Conservation (phyloP, 2,888 invertebrate genomes). For the Tetrapedia diversipes region DNA sequence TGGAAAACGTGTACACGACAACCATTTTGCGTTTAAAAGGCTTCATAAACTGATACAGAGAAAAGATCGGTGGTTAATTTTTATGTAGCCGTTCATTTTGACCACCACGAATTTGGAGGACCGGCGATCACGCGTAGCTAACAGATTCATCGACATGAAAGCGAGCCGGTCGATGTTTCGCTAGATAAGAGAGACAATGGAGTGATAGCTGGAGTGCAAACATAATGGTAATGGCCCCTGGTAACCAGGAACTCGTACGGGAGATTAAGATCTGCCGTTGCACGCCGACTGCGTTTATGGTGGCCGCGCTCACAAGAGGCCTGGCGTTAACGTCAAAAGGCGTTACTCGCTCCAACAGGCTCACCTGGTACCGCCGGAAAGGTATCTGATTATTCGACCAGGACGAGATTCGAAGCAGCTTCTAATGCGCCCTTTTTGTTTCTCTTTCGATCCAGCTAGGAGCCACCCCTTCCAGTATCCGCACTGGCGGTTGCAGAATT, state of each 20-base stretch:
- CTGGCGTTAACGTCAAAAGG: slow-evolving; percentile 81
- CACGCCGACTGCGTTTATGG: slow-evolving; percentile 71
- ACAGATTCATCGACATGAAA: slow-evolving; percentile 55
- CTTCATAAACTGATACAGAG: too few species aligned
- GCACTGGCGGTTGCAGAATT: slow-evolving; percentile 15
- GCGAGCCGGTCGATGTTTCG: slow-evolving; percentile 56
- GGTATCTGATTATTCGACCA: slow-evolving; percentile 63
- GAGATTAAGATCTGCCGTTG: slow-evolving; percentile 80
- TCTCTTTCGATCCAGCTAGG: slow-evolving; percentile 37
- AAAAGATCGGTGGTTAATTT: too few species aligned
- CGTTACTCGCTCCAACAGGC: slow-evolving; percentile 76
- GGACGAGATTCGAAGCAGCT: slow-evolving; percentile 71
- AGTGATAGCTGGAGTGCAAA: slow-evolving; percentile 70
- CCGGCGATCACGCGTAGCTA: slow-evolving; percentile 18
- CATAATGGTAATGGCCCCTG: slow-evolving; percentile 77
- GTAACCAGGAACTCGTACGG: slow-evolving; percentile 77
- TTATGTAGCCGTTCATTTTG: too few species aligned
- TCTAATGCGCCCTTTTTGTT: slow-evolving; percentile 71
- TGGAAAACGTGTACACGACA: too few species aligned
- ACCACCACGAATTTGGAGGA: slow-evolving; percentile 1
- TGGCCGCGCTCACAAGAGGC: slow-evolving; percentile 68
- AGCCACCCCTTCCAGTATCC: slow-evolving; percentile 21
- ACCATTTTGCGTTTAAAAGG: too few species aligned
- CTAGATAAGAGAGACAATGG: slow-evolving; percentile 75
- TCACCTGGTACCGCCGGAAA: slow-evolving; percentile 74